phyloP scores from a whole-genome alignment of 2,797 vertebrate genomes.

The Clarias pachynema region DNA sequence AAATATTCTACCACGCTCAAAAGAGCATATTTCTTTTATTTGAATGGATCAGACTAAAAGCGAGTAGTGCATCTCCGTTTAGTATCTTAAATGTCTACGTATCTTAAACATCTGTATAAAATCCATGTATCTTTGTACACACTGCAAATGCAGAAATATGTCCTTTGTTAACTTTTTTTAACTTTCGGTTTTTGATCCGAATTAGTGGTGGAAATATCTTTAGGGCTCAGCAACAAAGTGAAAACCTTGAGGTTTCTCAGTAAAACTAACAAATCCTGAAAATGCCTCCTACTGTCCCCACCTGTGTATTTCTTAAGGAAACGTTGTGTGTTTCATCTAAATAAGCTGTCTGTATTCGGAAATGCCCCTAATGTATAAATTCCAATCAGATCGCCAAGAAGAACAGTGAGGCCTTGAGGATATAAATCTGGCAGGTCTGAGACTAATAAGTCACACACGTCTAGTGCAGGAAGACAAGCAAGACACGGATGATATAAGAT shows the following conservation, averaged over 20 bases:
- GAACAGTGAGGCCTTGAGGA: conserved; percentile 14
- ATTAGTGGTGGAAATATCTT: neutral
- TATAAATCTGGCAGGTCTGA: conserved; percentile 21
- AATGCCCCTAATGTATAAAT: neutral
- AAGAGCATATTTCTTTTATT: neutral
- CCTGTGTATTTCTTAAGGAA: neutral
- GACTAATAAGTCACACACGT: conserved; percentile 4
- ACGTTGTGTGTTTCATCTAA: neutral
- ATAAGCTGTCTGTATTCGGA: neutral
- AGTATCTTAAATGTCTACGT: neutral
- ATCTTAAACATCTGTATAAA: neutral
- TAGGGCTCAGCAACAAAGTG: neutral
- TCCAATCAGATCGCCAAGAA: conserved; percentile 9
- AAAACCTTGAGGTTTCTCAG: neutral
- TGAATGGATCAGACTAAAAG: neutral
- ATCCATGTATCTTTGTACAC: neutral
- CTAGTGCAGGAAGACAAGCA: conserved; percentile 18
- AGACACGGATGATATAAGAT: conserved; percentile 1
- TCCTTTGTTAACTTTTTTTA: neutral
- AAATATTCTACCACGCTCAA: neutral
- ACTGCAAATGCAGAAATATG: neutral
- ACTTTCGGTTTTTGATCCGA: neutral
- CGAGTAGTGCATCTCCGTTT: neutral
- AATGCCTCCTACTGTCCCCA: neutral
- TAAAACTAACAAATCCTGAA: neutral